Evolutionary conservation across 2,888 invertebrate genomes (phyloP), one percentile per base, ranked within the genome.

Genomic region (Dolichopus griseipennis): DNA sequence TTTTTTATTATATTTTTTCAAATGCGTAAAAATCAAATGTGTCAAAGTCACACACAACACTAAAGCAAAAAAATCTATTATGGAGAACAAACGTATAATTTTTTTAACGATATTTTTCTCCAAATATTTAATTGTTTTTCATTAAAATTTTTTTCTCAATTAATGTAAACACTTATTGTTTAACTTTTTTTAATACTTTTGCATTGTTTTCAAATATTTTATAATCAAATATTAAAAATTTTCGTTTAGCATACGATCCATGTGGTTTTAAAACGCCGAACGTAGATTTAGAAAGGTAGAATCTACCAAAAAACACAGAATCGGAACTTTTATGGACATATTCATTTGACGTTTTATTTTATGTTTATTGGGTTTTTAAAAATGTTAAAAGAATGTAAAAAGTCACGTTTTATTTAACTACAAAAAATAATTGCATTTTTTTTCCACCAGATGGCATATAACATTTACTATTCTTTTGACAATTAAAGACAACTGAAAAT

Each of bases 211-310:
- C 73, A 78, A 75, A 78, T 78, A 78, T 76, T 75, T 77, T 74
- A 68, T 71, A 72, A 71, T 71, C 73, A 73, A 75, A 74, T 75
- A 74, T 75, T 71, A 71, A 72, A 75, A 78, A 75, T 76, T 76
- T 76, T 77, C 76, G 75, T 70, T 73, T 74, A 72, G 75, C 74
- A 76, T 75, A 76, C 74, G 75, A 84, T 85, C 86, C 86, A 86
- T 86, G 86, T 86, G 86, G 85, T 86, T 79, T 85, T 71, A 83
- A 84, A 85, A 85, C 85, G 85, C 86, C 86, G 85, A 85, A 85
- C 77, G 85, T 85, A 85, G 85, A 85, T 63, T 63, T 63, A 22
- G 63, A 63, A 63, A 63, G 27, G 63, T 18, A 52, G 52, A 52
- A 52, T n/a, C 9, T 18, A 52, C 52, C 52, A 52, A n/a, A 52